Evolutionary conservation across 2,888 invertebrate genomes (phyloP), one percentile per base, ranked within the genome.

Genomic region (Drosophila imparisetae): DNA sequence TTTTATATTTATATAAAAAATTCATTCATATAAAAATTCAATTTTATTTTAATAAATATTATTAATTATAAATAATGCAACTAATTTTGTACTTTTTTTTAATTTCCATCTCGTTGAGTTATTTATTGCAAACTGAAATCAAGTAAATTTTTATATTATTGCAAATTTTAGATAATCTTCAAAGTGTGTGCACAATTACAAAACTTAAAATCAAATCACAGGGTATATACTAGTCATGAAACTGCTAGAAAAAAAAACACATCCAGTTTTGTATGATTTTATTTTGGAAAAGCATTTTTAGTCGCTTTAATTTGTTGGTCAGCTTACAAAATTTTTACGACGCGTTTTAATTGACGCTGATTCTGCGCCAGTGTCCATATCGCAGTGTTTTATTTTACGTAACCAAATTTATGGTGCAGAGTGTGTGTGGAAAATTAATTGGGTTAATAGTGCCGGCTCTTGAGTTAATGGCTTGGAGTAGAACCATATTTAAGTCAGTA

Each of bases 291-390:
- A 50, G 45, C 57, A 55, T 62, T 36, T 73, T 72, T 67, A 24
- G 27, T 24, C 34, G 67, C 73, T 63, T 79, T 76, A 70, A 80
- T 80, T 80, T 76, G 76, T 80, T 76, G 76, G 67, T 62, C 76
- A 75, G 72, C 78, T 79, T 64, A 75, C 75, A 75, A 75, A 67
- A 72, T 71, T 80, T 76, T 72, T 80, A 79, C 76, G 79, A 65
- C 54, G 62, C 65, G 40, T 75, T 79, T 79, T 79, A 80, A 80
- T 80, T 71, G 80, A 67, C 65, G 74, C 64, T 52, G 72, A 45
- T 76, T 66, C 66, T 63, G 68, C 30, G 53, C 52, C 48, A 60
- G 32, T 49, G 32, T 54, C 49, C 55, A 55, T 57, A 49, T 52
- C 52, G 42, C 66, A 66, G 34, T 36, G 42, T 73, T 77, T 73